Evolutionary conservation across 2,113 vertebrate species (phyloP), one percentile per base, ranked within the genome.

Genomic region (Steatornis caripensis): DNA sequence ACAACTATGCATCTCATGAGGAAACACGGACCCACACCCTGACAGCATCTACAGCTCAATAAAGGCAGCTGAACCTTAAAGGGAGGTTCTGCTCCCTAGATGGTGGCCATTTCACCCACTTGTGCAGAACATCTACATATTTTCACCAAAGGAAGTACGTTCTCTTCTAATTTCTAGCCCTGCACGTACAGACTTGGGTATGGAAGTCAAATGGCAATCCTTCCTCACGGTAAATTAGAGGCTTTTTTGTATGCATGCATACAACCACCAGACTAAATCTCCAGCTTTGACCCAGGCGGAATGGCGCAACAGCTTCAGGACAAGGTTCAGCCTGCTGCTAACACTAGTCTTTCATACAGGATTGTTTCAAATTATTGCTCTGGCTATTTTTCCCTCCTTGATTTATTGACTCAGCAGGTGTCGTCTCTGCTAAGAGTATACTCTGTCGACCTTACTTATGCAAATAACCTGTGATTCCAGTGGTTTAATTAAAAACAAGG

Each of bases 11-110:
- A 23, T 19, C 41, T 37, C 20, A 57, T 46, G 21, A 32, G 49
- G 19, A 80, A 30, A 21, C 29, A 36, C 0, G 0, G 64, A 34
- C 10, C 3, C 10, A 14, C 1, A 12, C 12, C 13, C 23, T n/a
- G 36, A 24, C 12, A 43, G 26, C 11, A 58, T 5, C 29, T 19
- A 45, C 27, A 65, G 16, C 48, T 79, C 54, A 13, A 2, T 32
- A 41, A 22, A 87, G 12, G 20, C 10, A 64, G 3, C 3, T 74
- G 46, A 34, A 6, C 27, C 34, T 64, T 43, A 58, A 55, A 30
- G 6, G 12, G 22, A 71, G 9, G 27, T 11, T 49, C 70, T 58
- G n/a, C 45, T 51, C 55, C 21, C 11, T 78, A 78, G 10, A n/a
- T 2, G 3, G 3, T 11, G 26, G 21, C 22, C n/a, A 4, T 84